Conservation (phyloP, 37 sponge, comb jelly and placozoan species). For the Oopsacas minuta region DNA sequence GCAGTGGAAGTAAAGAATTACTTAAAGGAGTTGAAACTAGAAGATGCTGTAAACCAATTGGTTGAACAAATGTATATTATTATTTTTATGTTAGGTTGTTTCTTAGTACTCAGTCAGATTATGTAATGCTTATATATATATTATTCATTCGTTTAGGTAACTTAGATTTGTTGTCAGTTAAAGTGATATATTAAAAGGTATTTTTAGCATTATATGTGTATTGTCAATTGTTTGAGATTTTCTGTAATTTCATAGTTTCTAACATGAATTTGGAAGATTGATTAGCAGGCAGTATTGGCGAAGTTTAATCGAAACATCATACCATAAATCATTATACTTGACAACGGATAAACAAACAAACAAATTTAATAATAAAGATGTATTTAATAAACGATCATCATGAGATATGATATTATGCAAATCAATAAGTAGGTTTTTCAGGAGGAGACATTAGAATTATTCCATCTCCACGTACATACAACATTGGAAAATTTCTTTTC, state of each 20-base stretch:
- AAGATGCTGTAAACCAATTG: neutral
- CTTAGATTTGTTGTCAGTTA: no score
- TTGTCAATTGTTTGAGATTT: no score
- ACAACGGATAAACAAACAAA: no score
- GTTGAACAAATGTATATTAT: neutral
- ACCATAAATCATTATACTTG: neutral
- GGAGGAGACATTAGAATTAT: constrained; percentile 96
- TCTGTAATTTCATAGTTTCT: no score
- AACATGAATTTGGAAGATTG: no score
- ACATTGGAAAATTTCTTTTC: constrained; percentile 80
- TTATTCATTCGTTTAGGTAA: no score
- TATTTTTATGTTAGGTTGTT: neutral
- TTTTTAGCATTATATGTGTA: no score
- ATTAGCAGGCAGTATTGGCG: neutral
- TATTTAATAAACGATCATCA: no score
- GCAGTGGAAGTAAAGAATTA: neutral
- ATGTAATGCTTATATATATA: no score
- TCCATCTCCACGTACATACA: constrained; percentile 97
- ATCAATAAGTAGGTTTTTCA: neutral
- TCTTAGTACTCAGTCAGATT: neutral
- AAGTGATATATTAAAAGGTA: no score
- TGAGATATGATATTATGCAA: neutral
- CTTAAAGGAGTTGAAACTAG: neutral
- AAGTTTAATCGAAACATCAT: neutral
- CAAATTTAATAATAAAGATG: no score